These are phyloP conservation scores for Eira barbara DNA, from an alignment of 2,113 vertebrate species.

Conservation along the genomic window DNA sequence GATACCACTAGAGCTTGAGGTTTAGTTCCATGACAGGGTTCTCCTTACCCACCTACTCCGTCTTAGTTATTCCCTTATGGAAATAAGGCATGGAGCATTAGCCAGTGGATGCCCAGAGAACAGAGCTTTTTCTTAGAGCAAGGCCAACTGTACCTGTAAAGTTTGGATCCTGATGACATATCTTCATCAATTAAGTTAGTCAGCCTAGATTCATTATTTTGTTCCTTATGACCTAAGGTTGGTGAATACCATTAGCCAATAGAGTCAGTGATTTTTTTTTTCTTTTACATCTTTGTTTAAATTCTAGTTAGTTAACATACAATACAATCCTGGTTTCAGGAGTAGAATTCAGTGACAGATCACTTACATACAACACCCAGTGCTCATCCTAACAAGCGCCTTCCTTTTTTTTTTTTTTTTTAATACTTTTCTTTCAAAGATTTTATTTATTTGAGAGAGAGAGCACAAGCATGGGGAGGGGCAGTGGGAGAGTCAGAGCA, in stretches of 20 bases:
- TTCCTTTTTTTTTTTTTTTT: background rate
- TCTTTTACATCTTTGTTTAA: background rate
- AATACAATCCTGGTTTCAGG: background rate
- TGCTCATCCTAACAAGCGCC: background rate
- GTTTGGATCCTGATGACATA: background rate
- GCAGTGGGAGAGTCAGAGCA: too few relatives aligned
- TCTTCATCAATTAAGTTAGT: background rate
- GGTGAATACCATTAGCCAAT: background rate
- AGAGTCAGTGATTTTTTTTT: background rate
- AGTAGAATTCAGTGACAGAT: background rate
- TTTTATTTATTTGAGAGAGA: too few relatives aligned
- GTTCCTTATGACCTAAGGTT: background rate
- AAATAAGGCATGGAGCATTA: background rate
- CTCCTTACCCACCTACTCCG: background rate
- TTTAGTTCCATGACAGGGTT: background rate
- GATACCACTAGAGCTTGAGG: background rate
- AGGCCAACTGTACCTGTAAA: background rate
- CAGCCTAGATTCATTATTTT: background rate
- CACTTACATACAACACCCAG: background rate
- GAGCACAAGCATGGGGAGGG: too few relatives aligned
- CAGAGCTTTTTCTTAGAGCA: background rate
- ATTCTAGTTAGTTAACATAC: background rate
- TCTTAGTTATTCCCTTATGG: background rate
- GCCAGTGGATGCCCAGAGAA: background rate
- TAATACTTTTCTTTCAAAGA: too few relatives aligned